These are phyloP conservation scores for Eulimnadia texana DNA, from an alignment of 1,140 invertebrate genomes.

Conservation along the genomic window DNA sequence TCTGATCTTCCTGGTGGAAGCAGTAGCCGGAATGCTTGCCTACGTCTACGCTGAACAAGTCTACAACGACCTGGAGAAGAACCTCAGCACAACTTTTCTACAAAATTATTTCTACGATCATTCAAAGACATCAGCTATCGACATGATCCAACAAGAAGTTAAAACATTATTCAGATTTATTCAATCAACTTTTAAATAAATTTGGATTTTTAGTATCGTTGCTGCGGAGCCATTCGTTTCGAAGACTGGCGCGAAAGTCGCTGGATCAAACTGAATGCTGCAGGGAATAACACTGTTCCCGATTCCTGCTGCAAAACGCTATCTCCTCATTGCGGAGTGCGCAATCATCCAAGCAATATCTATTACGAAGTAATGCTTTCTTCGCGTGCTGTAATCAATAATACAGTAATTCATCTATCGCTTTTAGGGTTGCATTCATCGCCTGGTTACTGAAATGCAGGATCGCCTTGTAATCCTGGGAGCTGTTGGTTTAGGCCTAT, in stretches of 20 bases:
- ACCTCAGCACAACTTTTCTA: conserved; percentile 61
- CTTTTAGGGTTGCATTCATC: conserved; percentile 68
- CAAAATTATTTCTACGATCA: conserved; percentile 49
- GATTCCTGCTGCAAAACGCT: conserved; percentile 70
- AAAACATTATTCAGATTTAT: too few relatives aligned
- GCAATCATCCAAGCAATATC: conserved; percentile 72
- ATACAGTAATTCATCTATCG: too few relatives aligned
- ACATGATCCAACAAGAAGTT: conserved; percentile 63
- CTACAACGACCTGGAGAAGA: conserved; percentile 49
- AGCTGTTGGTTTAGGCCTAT: conserved; percentile 65
- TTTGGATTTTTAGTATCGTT: conserved; percentile 48
- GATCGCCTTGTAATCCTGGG: conserved; percentile 63
- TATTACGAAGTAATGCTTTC: conserved; percentile 46
- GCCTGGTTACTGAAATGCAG: conserved; percentile 52
- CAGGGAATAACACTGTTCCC: conserved; percentile 41
- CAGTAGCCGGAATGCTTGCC: conserved; percentile 59
- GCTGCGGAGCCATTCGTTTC: conserved; percentile 59
- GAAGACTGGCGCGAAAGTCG: conserved; percentile 54
- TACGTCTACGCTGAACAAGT: conserved; percentile 70
- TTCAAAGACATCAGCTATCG: conserved; percentile 52
- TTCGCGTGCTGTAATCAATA: too few relatives aligned
- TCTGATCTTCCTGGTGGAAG: conserved; percentile 60
- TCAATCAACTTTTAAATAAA: background rate
- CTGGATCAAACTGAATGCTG: conserved; percentile 38
- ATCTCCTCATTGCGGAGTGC: conserved; percentile 45